Evolutionary conservation across 1,140 invertebrate species (phyloP).

Genomic region (Dinothrombium tinctorium): DNA sequence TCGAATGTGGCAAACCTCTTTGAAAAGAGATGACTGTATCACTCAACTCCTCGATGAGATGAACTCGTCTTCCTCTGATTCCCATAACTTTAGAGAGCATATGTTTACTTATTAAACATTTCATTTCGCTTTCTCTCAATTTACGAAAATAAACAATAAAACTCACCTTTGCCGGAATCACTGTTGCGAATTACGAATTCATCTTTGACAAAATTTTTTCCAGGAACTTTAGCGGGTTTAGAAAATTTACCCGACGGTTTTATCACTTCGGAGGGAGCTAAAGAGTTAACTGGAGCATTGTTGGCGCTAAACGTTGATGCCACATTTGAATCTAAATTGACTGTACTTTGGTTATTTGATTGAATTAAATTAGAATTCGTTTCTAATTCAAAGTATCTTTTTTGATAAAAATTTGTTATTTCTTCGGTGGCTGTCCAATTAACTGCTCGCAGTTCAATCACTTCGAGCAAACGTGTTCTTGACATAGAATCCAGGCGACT

Average conservation of each 20-base stretch:
- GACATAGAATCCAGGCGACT: conserved; percentile 51
- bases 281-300: conserved; percentile 3
- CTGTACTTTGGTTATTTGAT: background rate
- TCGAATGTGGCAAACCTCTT: conserved; percentile 41
- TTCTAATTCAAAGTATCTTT: conserved; percentile 45
- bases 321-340: too few relatives aligned
- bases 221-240: conserved; percentile 59
- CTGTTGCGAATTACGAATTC: conserved; percentile 78
- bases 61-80: conserved; percentile 83
- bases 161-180: conserved; percentile 73
- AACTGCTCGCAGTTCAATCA: conserved; percentile 63
- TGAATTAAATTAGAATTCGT: background rate
- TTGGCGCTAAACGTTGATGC: background rate
- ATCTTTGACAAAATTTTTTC: conserved; percentile 74
- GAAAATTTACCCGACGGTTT: conserved; percentile 63
- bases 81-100: conserved; percentile 55
- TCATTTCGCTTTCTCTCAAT: too few relatives aligned
- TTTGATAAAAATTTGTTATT: conserved; percentile 52
- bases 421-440: conserved; percentile 55
- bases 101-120: too few relatives aligned
- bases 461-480: conserved; percentile 54
- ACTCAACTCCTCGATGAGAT: conserved; percentile 91
- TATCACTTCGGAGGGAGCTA: conserved; percentile 38
- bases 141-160: background rate
- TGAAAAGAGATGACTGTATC: conserved; percentile 94